Evolutionary conservation across 2,113 vertebrate species (phyloP).

Genomic region (Tichodroma muraria): DNA sequence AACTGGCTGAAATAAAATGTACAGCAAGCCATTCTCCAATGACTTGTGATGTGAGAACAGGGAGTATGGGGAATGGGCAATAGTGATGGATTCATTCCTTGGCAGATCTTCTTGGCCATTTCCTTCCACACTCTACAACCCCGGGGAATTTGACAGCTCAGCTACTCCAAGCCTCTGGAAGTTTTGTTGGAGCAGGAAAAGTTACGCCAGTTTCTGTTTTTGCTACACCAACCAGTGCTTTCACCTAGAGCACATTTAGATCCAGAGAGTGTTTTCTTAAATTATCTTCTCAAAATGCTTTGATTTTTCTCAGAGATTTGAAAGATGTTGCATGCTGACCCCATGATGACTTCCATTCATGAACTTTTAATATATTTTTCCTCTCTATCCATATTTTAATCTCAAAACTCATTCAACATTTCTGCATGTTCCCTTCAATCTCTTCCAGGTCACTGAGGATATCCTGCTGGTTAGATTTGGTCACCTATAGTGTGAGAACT

Average conservation of each 20-base stretch:
- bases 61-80: slow-evolving; percentile 57
- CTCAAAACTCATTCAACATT: neutral
- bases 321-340: neutral
- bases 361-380: neutral
- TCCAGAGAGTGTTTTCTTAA: neutral
- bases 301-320: neutral
- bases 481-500: slow-evolving; percentile 8
- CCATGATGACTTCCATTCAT: neutral
- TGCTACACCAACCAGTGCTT: slow-evolving; percentile 16
- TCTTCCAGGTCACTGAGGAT: slow-evolving; percentile 27
- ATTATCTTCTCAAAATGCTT: neutral
- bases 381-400: neutral
- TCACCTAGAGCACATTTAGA: slow-evolving; percentile 4
- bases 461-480: slow-evolving; percentile 41
- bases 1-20: slow-evolving; percentile 62
- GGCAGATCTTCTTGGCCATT: slow-evolving; percentile 59
- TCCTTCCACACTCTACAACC: slow-evolving; percentile 52
- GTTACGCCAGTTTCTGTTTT: slow-evolving; percentile 18
- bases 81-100: slow-evolving; percentile 56
- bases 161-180: slow-evolving; percentile 55
- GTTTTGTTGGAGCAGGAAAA: slow-evolving; percentile 43
- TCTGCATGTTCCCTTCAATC: neutral
- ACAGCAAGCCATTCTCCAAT: slow-evolving; percentile 60
- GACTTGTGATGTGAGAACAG: slow-evolving; percentile 63
- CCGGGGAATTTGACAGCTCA: slow-evolving; percentile 48